Base-by-base conservation (phyloP, 1,140 invertebrate genomes). In the Antheraea pernyi region DNA sequence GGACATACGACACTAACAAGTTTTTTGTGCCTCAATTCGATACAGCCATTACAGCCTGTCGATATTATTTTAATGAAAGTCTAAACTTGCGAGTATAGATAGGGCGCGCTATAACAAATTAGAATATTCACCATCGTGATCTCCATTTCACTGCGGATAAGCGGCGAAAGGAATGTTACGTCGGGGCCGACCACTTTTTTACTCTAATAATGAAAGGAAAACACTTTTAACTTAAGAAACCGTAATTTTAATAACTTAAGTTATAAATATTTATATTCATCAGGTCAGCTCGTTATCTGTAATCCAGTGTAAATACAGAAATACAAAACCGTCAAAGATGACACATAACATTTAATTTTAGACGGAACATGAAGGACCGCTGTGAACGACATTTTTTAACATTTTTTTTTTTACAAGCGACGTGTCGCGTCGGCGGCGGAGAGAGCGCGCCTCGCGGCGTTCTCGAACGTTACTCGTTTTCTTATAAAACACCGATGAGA, bases 171-270 rank as follows among this genome's bases (percentile, higher is more conserved):
- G 90, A 92, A 92, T 92, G 90, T 92, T 84, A 82, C 80, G 81
- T 78, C 77, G 83, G 85, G 89, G 89, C 89, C 87, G 89, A 91
- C 88, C 90, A 79, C 22, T 80, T 82, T 78, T 81, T 65, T 75
- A 78, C 67, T 76, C 78, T 86, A 83, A n/a, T 74, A 78, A 79
- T 83, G 82, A 91, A 91, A 94, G 93, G 93, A 94, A 94, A 94
- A 94, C 94, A 94, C 93, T 94, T 95, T 89, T 92, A 93, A 93
- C 91, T 93, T 92, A 93, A 93, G 91, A 93, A 92, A 90, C 91
- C 90, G 89, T 93, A 93, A 92, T 93, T 93, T 93, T 93, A 93
- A 93, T 93, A 93, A 93, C 92, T 93, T 93, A 93, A 93, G 91
- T 93, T 92, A 93, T 93, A 93, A 93, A 93, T 93, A 93, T 93